These are phyloP conservation scores for Sarotherodon lohbergeri DNA, from an alignment of 2,113 vertebrate species.

Conservation along the genomic window DNA sequence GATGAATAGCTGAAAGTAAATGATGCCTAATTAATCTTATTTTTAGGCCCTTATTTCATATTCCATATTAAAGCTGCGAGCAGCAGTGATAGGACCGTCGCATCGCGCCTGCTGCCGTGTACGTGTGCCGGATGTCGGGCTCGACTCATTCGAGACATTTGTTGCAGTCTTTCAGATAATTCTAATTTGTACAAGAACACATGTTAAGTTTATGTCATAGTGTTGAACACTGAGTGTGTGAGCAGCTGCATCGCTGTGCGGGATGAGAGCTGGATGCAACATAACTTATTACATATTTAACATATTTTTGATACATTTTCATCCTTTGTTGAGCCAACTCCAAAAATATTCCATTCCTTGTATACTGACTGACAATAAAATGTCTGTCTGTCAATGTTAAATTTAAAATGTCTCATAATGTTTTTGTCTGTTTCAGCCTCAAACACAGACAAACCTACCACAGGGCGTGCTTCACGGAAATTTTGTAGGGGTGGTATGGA, in stretches of 20 bases:
- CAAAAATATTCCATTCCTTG: neutral
- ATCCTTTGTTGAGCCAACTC: neutral
- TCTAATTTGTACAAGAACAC: neutral
- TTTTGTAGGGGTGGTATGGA: too few relatives aligned
- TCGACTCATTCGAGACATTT: neutral
- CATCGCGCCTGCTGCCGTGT: fast-evolving
- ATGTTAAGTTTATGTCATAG: neutral
- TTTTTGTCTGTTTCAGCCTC: neutral
- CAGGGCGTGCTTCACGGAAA: neutral
- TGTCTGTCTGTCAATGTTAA: neutral
- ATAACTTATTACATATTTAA: neutral
- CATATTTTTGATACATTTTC: neutral
- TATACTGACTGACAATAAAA: neutral
- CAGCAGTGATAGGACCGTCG: neutral
- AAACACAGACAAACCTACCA: neutral
- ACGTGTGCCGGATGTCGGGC: neutral
- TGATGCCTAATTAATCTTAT: neutral
- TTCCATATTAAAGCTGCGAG: neutral
- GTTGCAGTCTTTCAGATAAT: neutral
- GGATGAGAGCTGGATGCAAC: fast-evolving
- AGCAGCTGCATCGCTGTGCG: neutral
- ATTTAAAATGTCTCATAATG: neutral
- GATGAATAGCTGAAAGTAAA: neutral
- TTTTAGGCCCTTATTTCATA: neutral
- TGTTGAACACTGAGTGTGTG: neutral